Evolutionary conservation across 2,113 vertebrate species (phyloP).

Genomic region (Sceloporus undulatus): DNA sequence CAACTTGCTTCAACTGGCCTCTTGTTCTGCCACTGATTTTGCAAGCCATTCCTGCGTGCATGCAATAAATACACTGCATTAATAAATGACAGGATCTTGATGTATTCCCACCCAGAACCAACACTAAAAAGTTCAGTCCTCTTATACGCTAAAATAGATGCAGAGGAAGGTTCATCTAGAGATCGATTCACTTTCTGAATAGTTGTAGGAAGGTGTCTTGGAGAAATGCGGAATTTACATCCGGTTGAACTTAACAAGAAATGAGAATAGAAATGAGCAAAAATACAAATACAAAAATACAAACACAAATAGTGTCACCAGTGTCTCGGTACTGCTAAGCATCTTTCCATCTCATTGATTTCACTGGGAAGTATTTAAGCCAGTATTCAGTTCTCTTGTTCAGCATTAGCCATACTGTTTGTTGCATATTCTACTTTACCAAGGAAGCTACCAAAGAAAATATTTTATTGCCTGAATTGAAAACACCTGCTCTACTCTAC

Average conservation of each 20-base stretch:
- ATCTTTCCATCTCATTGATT: background rate
- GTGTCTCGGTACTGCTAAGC: too few species aligned
- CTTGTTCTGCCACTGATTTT: conserved; percentile 1
- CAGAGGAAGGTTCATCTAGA: background rate
- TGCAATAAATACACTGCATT: background rate
- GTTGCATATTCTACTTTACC: background rate
- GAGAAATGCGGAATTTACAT: background rate
- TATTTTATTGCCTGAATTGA: too few species aligned
- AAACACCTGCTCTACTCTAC: too few species aligned
- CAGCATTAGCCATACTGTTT: background rate
- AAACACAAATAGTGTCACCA: background rate
- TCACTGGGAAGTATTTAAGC: background rate
- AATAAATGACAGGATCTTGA: background rate
- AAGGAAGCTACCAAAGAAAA: too few species aligned
- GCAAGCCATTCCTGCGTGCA: conserved; percentile 32
- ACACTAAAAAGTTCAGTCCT: background rate
- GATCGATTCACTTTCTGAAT: background rate
- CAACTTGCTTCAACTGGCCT: conserved; percentile 20
- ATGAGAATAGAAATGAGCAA: background rate
- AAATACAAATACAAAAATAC: background rate
- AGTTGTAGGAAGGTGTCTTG: background rate
- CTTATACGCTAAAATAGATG: background rate
- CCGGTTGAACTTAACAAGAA: conserved; percentile 13
- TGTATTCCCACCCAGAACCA: background rate
- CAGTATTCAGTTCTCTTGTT: background rate